phyloP scores from a whole-genome alignment of 2,113 vertebrate genomes.

The Trichomycterus rosablanca region DNA sequence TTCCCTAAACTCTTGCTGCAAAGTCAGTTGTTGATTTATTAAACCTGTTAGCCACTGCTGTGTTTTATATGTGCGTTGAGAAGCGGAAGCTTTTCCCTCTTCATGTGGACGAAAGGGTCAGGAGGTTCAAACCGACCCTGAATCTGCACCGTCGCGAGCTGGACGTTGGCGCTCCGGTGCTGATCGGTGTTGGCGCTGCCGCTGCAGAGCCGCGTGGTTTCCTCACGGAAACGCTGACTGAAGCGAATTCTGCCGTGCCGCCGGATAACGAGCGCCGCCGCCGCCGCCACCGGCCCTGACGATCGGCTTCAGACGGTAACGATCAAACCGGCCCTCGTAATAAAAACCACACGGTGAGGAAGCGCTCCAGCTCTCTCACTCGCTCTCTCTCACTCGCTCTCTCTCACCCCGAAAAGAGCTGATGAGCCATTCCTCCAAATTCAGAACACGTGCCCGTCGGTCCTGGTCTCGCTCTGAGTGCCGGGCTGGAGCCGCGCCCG shows the following conservation, averaged over 20 bases:
- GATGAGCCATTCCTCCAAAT: conserved; percentile 60
- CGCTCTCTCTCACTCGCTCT: conserved; percentile 21
- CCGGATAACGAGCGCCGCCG: conserved; percentile 55
- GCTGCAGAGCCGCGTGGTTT: conserved; percentile 50
- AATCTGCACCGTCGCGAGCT: no score
- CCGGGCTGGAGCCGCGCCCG: conserved; percentile 13
- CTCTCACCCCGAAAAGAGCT: conserved; percentile 66
- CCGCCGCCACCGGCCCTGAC: conserved; percentile 53
- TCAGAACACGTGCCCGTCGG: conserved; percentile 55
- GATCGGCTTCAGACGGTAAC: conserved; percentile 67
- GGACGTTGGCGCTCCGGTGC: no score
- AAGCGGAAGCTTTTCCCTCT: no score
- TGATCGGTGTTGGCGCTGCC: no score
- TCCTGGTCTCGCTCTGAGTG: conserved; percentile 22
- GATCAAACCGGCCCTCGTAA: conserved; percentile 56
- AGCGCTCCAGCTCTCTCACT: conserved; percentile 48
- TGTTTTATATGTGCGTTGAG: no score
- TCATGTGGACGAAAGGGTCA: no score
- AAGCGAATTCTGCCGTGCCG: conserved; percentile 49
- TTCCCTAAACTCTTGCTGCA: no score
- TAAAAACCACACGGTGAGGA: conserved; percentile 64
- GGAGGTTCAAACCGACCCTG: no score
- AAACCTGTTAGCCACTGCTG: no score
- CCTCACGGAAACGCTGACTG: conserved; percentile 56
- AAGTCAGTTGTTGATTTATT: no score